A percentile compares a stretch with the other conserved stretches of the same genome.
Conservation (phyloP, 2,888 invertebrate species). For the Yponomeuta plumbellus region DNA sequence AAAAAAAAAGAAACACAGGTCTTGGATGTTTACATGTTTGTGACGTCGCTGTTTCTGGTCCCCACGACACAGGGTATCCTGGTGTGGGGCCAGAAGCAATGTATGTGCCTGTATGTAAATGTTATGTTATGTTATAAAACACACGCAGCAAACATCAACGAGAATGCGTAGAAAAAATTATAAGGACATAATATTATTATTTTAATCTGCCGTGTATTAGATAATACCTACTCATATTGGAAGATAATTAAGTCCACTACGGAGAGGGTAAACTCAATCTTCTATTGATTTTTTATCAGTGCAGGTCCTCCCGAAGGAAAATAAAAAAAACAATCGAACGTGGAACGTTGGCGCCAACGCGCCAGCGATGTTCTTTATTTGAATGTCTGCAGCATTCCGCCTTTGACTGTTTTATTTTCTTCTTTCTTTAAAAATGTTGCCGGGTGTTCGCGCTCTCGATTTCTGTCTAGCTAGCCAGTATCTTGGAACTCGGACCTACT, state of each 20-base stretch:
- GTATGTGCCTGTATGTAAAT: no score
- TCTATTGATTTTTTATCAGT: conserved; percentile 58
- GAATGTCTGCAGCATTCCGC: conserved; percentile 36
- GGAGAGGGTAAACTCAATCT: not conserved
- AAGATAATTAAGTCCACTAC: not conserved
- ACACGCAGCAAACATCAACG: no score
- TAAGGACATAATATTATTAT: no score
- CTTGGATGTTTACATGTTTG: no score
- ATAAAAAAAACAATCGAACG: conserved; percentile 27
- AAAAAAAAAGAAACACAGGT: no score
- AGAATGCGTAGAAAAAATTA: no score
- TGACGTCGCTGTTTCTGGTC: no score
- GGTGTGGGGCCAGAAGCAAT: no score
- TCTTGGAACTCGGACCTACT: conserved; percentile 7
- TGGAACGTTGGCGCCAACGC: conserved; percentile 72
- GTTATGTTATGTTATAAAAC: no score
- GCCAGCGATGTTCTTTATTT: conserved; percentile 63
- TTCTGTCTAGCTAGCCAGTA: conserved; percentile 16
- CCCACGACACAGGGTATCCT: no score
- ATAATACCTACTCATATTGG: not conserved
- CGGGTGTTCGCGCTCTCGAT: conserved; percentile 13
- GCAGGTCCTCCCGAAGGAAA: conserved; percentile 36
- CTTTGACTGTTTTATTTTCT: not conserved
- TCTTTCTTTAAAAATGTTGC: conserved; percentile 19
- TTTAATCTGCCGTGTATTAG: no score